These are phyloP conservation scores for Delia radicum DNA, from an alignment of 1,140 invertebrate species.

Conservation along the genomic window DNA sequence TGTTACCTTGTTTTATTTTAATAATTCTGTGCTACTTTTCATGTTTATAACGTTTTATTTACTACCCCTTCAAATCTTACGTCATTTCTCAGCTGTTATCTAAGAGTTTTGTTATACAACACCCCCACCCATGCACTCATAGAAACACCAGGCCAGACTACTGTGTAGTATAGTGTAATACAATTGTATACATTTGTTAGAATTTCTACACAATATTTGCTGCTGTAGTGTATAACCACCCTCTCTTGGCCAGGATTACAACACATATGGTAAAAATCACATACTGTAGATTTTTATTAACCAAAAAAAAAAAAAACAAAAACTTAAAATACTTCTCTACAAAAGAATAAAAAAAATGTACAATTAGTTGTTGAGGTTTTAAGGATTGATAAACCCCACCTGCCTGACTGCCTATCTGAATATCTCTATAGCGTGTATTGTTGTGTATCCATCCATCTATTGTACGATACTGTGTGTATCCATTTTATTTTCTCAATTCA, in stretches of 20 bases:
- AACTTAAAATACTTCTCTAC: no score
- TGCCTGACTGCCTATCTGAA: no score
- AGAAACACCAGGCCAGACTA: no score
- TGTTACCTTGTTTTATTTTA: background rate
- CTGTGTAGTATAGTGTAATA: no score
- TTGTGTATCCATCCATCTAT: no score
- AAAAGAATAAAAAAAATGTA: background rate
- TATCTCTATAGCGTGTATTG: no score
- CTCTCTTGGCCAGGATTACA: background rate
- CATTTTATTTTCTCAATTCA: background rate
- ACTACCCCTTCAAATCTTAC: conserved; percentile 38
- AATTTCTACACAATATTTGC: background rate
- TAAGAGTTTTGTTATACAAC: conserved; percentile 16
- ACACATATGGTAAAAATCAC: background rate
- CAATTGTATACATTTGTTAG: conserved; percentile 17
- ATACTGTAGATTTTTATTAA: background rate
- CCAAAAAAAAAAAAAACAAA: background rate
- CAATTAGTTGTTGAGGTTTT: background rate
- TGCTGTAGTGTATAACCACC: background rate
- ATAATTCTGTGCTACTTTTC: background rate
- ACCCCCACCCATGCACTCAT: no score
- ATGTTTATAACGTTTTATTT: background rate
- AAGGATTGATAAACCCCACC: no score
- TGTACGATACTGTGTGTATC: background rate
- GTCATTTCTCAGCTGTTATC: conserved; percentile 50